Evolutionary conservation across 2,797 vertebrate genomes (phyloP).

Genomic region (Tiaroga cobitis): DNA sequence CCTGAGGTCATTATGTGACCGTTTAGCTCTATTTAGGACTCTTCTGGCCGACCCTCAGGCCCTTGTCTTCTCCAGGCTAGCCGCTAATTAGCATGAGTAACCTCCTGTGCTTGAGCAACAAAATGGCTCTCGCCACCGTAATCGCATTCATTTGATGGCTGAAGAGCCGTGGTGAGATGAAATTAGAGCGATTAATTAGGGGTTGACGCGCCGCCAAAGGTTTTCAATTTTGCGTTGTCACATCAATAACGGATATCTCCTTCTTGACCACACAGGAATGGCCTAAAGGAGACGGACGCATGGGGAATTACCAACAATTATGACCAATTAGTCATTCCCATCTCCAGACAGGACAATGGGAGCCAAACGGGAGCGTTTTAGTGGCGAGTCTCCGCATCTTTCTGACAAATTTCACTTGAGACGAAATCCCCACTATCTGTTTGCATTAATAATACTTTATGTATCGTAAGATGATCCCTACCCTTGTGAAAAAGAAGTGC

Average conservation of each 20-base stretch:
- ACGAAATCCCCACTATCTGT: background rate
- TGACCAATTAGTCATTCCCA: slow-evolving; percentile 77
- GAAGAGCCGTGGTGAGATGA: slow-evolving; percentile 74
- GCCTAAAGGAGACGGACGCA: slow-evolving; percentile 75
- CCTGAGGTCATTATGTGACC: slow-evolving; percentile 75
- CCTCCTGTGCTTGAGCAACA: slow-evolving; percentile 63
- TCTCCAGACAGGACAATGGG: slow-evolving; percentile 61
- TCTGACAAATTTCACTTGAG: background rate
- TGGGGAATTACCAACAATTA: slow-evolving; percentile 82
- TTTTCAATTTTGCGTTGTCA: slow-evolving; percentile 82
- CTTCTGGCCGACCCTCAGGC: slow-evolving; percentile 73
- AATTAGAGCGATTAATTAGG: slow-evolving; percentile 83
- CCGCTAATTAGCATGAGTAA: slow-evolving; percentile 79
- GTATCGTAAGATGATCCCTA: background rate
- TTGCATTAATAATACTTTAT: background rate
- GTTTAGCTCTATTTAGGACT: slow-evolving; percentile 75
- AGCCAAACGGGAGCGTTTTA: slow-evolving; percentile 58
- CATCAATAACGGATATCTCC: slow-evolving; percentile 81
- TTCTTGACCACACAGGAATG: slow-evolving; percentile 66
- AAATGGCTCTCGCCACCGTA: slow-evolving; percentile 68
- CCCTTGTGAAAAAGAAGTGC: background rate
- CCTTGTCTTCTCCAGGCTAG: slow-evolving; percentile 72
- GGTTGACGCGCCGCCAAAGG: slow-evolving; percentile 81
- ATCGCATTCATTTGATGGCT: slow-evolving; percentile 74
- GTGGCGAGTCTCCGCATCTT: background rate